These are phyloP conservation scores for Wiebesia pumilae DNA, from an alignment of 1,140 invertebrate species.

Conservation along the genomic window DNA sequence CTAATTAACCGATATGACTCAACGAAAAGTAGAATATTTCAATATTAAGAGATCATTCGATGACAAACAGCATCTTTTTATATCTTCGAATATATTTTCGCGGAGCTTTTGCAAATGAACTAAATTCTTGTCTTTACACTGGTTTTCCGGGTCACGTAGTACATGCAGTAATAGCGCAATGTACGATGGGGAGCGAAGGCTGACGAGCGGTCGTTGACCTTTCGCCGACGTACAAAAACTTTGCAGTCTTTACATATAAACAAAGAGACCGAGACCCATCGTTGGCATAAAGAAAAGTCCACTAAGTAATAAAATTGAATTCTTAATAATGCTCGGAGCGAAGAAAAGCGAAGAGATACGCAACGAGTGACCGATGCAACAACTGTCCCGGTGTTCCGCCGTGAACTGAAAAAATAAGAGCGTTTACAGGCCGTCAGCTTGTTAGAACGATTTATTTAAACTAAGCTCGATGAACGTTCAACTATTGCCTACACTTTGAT, in stretches of 20 bases:
- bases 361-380: too few species aligned
- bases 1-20: too few species aligned
- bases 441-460: slow-evolving; percentile 20
- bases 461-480: not conserved
- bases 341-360: not conserved
- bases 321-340: not conserved
- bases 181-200: not conserved
- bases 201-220: not conserved
- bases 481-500: not conserved
- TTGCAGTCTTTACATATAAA: not conserved
- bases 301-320: not conserved
- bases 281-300: not conserved
- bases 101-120: not conserved
- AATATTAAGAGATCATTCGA: not conserved
- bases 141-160: slow-evolving; percentile 35
- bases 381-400: not conserved
- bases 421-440: not conserved
- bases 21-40: not conserved
- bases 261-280: not conserved
- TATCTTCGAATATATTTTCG: too few species aligned
- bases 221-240: not conserved
- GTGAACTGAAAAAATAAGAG: not conserved
- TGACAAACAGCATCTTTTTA: not conserved
- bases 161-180: not conserved
- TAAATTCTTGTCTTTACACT: not conserved